Conservation (phyloP, 2,888 invertebrate species). For the Metellina segmentata region DNA sequence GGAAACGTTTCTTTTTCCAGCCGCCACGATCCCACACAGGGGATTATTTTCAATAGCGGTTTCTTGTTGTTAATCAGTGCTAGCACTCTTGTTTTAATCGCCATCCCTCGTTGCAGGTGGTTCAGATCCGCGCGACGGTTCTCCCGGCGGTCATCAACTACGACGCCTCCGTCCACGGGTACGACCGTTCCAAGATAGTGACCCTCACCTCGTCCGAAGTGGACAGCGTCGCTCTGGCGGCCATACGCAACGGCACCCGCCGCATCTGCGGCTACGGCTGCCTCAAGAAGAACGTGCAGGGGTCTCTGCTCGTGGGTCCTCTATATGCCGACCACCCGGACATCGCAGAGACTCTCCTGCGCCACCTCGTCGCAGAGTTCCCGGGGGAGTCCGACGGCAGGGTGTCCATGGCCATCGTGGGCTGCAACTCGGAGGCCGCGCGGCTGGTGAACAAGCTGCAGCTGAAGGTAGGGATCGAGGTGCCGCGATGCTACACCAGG, state of each 20-base stretch:
- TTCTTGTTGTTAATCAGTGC: too few species aligned
- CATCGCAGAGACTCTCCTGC: constrained; percentile 59
- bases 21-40: too few species aligned
- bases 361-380: constrained; percentile 47
- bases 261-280: constrained; percentile 70
- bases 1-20: too few species aligned
- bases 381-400: constrained; percentile 43
- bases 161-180: constrained; percentile 70
- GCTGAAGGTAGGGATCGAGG: constrained; percentile 69
- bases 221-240: constrained; percentile 49
- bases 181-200: constrained; percentile 65
- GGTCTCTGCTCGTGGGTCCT: constrained; percentile 61
- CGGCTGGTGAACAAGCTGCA: constrained; percentile 73
- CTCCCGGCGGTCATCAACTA: constrained; percentile 68
- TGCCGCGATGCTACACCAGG: constrained; percentile 76
- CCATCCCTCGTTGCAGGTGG: constrained; percentile 13
- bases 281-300: constrained; percentile 61
- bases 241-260: constrained; percentile 40
- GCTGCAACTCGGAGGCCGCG: constrained; percentile 77
- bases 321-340: constrained; percentile 62
- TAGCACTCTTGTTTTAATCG: neutral
- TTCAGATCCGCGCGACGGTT: constrained; percentile 53
- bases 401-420: constrained; percentile 73
- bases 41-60: too few species aligned
- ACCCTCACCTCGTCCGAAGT: constrained; percentile 57